Evolutionary conservation across 2,888 invertebrate species (phyloP), one percentile per base, ranked within the genome.

Genomic region (Mesochorus sp.): DNA sequence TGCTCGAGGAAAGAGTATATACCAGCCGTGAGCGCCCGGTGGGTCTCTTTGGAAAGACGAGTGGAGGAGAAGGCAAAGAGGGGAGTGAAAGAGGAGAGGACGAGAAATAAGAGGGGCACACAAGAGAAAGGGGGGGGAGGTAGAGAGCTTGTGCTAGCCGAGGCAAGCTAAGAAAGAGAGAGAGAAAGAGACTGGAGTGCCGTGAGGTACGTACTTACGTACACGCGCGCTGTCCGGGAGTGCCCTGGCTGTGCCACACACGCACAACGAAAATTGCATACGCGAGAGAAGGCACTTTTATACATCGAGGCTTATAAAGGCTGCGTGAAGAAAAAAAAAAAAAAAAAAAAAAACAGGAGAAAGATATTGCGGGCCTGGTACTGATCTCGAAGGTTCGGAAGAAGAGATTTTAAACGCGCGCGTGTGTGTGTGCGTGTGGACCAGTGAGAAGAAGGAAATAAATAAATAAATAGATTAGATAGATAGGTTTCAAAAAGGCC

Each of bases 181-280:
- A 68, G 72, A 71, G 79, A 70, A 79, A 70, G 83, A 82, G 81
- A 86, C 83, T 85, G 83, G 86, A 85, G 85, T 88, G 84, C 77
- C 79, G 80, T 76, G 79, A 81, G 82, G 80, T 80, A 82, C 80
- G 73, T 78, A 80, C 78, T 79, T 72, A 80, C 81, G 78, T 76
- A 81, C 78, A 81, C 80, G 78, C 76, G 77, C 68, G 74, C 71
- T 64, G 68, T 71, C 73, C 78, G 79, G 92, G 92, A 92, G 92
- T 92, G 91, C 92, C 92, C 92, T 91, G 91, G 91, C 90, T 91
- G 90, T 76, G 76, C 74, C 91, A 72, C 80, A 80, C 76, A 81
- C 79, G 76, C 80, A 80, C 78, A 82, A 68, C 80, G 77, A 79
- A 77, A 75, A 82, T 82, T 81, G 81, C 80, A 81, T 77, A 82